Evolutionary conservation across 1,140 invertebrate genomes (phyloP).

Genomic region (Drosophila rufa): DNA sequence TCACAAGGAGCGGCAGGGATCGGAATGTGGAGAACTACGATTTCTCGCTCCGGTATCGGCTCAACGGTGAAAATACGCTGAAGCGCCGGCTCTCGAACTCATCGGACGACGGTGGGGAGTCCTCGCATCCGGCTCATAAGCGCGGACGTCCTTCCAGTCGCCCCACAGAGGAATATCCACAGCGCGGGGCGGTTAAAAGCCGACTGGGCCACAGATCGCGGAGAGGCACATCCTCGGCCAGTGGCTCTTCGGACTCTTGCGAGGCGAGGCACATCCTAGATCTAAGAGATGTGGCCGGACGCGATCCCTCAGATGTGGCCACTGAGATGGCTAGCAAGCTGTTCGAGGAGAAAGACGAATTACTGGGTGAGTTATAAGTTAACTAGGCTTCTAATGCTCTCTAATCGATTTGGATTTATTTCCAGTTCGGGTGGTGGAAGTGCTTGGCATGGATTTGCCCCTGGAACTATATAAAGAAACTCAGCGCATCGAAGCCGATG

Average conservation of each 20-base stretch:
- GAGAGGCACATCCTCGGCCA: constrained; percentile 69
- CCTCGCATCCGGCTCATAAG: constrained; percentile 66
- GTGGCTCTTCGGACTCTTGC: constrained; percentile 72
- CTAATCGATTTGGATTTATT: not conserved
- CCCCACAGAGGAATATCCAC: constrained; percentile 20
- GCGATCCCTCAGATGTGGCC: constrained; percentile 87
- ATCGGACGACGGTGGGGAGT: constrained; percentile 59
- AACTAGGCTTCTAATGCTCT: not conserved
- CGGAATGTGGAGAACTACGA: constrained; percentile 88
- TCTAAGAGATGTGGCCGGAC: constrained; percentile 81
- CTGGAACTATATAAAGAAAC: constrained; percentile 92
- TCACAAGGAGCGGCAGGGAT: constrained; percentile 86
- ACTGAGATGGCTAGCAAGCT: constrained; percentile 90
- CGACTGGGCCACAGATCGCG: constrained; percentile 56
- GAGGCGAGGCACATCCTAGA: constrained; percentile 85
- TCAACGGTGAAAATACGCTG: constrained; percentile 75
- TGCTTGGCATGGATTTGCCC: constrained; percentile 90
- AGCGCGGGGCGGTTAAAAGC: constrained; percentile 46
- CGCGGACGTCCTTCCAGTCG: constrained; percentile 56
- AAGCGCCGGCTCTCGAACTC: constrained; percentile 80
- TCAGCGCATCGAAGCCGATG: constrained; percentile 91
- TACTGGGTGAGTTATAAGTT: constrained; percentile 87
- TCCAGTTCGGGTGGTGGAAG: constrained; percentile 89
- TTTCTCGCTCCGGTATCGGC: constrained; percentile 79
- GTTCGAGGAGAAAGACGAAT: constrained; percentile 89